Evolutionary conservation across 1,140 invertebrate genomes (phyloP), one percentile per base, ranked within the genome.

Genomic region (Helicoverpa armigera): DNA sequence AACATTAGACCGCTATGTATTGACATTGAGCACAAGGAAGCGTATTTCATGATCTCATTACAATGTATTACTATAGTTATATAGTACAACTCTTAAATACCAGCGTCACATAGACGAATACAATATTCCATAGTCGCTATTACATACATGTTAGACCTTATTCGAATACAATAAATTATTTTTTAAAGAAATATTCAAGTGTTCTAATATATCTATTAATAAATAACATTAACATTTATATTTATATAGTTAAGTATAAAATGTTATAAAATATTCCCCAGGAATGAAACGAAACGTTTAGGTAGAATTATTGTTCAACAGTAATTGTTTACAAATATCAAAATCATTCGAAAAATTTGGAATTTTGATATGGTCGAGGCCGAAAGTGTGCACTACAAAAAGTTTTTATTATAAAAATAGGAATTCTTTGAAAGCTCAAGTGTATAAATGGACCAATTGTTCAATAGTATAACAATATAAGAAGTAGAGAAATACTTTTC

Each of bases 1-100:
- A 87, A 87, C 70, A 89, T 94, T 94, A 94, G 92, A 94, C 92
- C 92, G 92, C 90, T 89, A 87, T 87, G 81, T 91, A 92, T 90
- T 88, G 88, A 94, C 92, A 93, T 94, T 94, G 93, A 94, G 93
- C 93, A 94, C 92, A 86, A 90, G 89, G 83, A 94, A 94, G 93
- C 93, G 91, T 93, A 94, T 87, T 89, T 87, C 87, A 90, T 85
- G 83, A 85, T 83, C 79, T 89, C 82, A 88, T 86, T 86, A 54
- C 69, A 82, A 86, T 85, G 65, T 81, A 82, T 79, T 85, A 86
- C 82, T 82, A 79, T 83, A 43, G 35, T 43, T 43, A 82, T 87
- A 88, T 83, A 61, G 56, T 75, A 75, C 56, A 63, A 73, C 77
- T 86, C 82, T 86, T 69, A 82, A 56, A 86, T 91, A 94, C 93